Conservation (phyloP, 2,888 invertebrate species). For the Dynastes tityus region DNA sequence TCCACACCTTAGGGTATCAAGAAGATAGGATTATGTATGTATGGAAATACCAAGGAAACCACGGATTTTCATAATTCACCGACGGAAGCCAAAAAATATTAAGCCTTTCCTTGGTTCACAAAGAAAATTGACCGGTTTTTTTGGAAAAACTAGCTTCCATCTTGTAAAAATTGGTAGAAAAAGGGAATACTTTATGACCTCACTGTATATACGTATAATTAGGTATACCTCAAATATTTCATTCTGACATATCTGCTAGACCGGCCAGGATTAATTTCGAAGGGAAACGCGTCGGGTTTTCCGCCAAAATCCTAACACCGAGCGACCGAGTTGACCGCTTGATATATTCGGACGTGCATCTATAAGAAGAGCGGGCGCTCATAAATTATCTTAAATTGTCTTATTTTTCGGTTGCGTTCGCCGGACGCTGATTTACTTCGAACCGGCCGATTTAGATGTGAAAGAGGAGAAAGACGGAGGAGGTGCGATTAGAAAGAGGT, state of each 20-base stretch:
- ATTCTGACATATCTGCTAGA: conserved; percentile 14
- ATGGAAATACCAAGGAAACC: too few species aligned
- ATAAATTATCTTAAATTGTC: conserved; percentile 29
- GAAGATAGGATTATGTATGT: too few species aligned
- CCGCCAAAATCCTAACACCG: not conserved
- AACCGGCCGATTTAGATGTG: not conserved
- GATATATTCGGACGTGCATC: conserved; percentile 26
- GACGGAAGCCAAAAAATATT: too few species aligned
- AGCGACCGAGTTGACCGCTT: conserved; percentile 21
- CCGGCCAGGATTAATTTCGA: conserved; percentile 19
- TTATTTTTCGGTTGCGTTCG: conserved; percentile 31
- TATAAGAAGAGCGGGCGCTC: conserved; percentile 22
- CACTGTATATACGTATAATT: conserved; percentile 4
- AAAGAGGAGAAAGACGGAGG: not conserved
- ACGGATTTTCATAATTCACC: too few species aligned
- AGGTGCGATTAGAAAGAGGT: not conserved
- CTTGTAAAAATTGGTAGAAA: too few species aligned
- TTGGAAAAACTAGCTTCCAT: too few species aligned
- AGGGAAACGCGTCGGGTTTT: conserved; percentile 9
- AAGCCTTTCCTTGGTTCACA: too few species aligned
- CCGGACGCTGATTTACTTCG: conserved; percentile 24
- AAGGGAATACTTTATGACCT: too few species aligned
- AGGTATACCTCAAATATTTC: conserved; percentile 5
- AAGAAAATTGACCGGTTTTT: too few species aligned
- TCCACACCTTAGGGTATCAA: too few species aligned